These are phyloP conservation scores for Meleagris gallopavo DNA, from an alignment of 2,113 vertebrate species.

Conservation along the genomic window DNA sequence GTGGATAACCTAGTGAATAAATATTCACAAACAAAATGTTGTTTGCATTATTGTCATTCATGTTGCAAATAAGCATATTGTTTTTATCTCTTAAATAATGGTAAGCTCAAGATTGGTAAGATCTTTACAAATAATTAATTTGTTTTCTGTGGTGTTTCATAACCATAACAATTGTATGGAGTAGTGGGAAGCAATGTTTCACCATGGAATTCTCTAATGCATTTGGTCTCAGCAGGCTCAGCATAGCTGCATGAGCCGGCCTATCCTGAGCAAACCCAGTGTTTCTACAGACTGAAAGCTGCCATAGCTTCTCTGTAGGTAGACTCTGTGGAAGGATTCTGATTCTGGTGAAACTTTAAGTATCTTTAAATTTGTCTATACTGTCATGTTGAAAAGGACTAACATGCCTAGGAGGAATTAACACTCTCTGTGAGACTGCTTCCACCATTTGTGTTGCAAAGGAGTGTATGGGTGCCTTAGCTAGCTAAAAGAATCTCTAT, in stretches of 20 bases:
- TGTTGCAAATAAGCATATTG: not conserved
- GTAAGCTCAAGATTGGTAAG: not conserved
- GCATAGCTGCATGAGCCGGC: not conserved
- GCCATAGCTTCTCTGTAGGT: not conserved
- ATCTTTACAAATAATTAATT: not conserved
- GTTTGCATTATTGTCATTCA: not conserved
- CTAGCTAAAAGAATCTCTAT: not conserved
- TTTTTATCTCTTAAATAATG: not conserved
- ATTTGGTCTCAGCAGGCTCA: not conserved
- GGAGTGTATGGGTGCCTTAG: fast-evolving
- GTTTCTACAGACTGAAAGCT: not conserved
- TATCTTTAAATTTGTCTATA: not conserved
- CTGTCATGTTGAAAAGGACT: not conserved
- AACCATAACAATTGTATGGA: not conserved
- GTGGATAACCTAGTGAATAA: not conserved
- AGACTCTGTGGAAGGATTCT: not conserved
- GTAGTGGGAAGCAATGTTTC: not conserved
- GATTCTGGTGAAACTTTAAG: not conserved
- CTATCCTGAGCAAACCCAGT: fast-evolving
- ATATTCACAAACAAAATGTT: not conserved
- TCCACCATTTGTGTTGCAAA: not conserved
- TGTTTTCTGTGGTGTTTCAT: not conserved
- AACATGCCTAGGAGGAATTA: not conserved
- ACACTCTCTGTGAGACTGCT: not conserved
- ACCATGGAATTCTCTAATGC: not conserved